Base-by-base conservation (phyloP, 2,113 vertebrate species). In the Microtus montanus region DNA sequence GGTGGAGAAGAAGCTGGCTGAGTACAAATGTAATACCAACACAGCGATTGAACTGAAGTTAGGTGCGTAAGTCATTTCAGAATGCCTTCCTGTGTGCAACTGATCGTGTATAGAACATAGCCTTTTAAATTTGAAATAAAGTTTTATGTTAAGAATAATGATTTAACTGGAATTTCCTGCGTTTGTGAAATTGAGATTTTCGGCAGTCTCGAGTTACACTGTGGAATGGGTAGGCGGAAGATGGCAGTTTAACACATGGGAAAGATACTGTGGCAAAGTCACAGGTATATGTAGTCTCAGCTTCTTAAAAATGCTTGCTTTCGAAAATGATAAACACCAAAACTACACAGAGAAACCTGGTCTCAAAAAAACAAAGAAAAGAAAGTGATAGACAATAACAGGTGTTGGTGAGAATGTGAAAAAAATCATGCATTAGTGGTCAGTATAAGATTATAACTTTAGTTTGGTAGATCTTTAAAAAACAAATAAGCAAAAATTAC, bases 11-110 rank as follows among this genome's bases (percentile, higher is more conserved):
- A 99, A 99, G 97, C 97, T 99, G 96, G 99, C 99, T 30, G 99
- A 99, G 95, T 99, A 99, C 98, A 99, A 99, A 96, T 99, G 99
- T 98, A 99, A 99, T 96, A 99, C 99, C 97, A 99, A 99, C 97
- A 99, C 99, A 98, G 99, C 99, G 28, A 98, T 99, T 96, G 99
- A 99, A 96, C 97, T 99, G 94, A 99, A 99, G 97, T 97, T 99
- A 97, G 99, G 99, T 99, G 98, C 96, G 97, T 91, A 98, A 97
- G 95, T 44, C 52, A 35, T 84, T 70, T 90, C 86, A 35, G 89
- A 91, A 47, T 97, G 14, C 11, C 80, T 70, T 66, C 26, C 15
- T 71, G 22, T n/a, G 0, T n/a, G 13, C 13, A 30, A 9, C 54
- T 92, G 5, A 90, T 22, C 73, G 3, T 92, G 6, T 91, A 14